phyloP scores from a whole-genome alignment of 2,113 vertebrate species.

The Quiscalus mexicanus region DNA sequence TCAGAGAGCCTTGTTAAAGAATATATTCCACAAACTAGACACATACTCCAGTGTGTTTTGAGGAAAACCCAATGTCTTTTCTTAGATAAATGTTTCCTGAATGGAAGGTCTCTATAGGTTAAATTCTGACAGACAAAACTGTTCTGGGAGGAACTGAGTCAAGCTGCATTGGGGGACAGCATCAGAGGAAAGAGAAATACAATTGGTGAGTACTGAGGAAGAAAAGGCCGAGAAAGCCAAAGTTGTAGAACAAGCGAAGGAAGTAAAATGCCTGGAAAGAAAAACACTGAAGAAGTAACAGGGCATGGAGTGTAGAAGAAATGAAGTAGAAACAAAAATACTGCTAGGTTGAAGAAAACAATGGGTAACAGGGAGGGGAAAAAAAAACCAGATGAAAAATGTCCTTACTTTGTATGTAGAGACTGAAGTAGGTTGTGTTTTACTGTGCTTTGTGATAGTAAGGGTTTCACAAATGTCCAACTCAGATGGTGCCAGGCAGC shows the following conservation, averaged over 20 bases:
- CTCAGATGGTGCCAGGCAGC: neutral
- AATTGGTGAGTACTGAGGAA: neutral
- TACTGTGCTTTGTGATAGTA: neutral
- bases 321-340: neutral
- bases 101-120: neutral
- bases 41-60: neutral
- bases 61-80: neutral
- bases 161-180: neutral
- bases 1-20: conserved; percentile 3
- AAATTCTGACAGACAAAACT: neutral
- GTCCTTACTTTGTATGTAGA: neutral
- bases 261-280: neutral
- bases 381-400: neutral
- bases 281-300: neutral
- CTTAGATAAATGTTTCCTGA: neutral
- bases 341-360: neutral
- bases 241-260: neutral
- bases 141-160: neutral
- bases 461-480: neutral
- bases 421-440: neutral
- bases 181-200: neutral
- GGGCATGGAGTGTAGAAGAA: neutral
- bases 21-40: neutral
- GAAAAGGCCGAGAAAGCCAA: neutral
- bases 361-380: neutral